phyloP scores from a whole-genome alignment of 1,140 invertebrate genomes.

The Sinonovacula constricta region DNA sequence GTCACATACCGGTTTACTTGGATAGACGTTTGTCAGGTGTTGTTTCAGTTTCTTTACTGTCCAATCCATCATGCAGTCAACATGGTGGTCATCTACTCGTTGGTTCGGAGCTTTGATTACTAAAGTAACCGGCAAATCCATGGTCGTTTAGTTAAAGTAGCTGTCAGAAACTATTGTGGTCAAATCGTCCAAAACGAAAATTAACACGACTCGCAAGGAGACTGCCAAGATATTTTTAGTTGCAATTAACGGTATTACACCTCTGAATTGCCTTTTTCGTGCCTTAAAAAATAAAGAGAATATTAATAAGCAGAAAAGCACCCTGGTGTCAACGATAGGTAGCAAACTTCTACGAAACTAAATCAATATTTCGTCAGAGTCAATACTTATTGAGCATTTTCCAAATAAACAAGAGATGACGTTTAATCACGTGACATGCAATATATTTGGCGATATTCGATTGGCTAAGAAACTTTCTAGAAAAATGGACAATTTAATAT shows the following conservation, averaged over 20 bases:
- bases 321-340: background rate
- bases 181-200: background rate
- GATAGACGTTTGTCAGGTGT: constrained; percentile 90
- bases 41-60: constrained; percentile 91
- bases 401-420: constrained; percentile 16
- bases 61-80: constrained; percentile 90
- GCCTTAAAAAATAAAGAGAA: background rate
- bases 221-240: background rate
- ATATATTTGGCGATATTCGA: constrained; percentile 27
- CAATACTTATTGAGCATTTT: background rate
- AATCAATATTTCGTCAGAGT: background rate
- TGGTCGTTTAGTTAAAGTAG: constrained; percentile 7
- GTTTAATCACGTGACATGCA: constrained; percentile 18
- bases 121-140: constrained; percentile 82
- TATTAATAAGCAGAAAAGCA: background rate
- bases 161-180: background rate
- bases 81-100: constrained; percentile 90
- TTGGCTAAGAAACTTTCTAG: constrained; percentile 15
- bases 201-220: background rate
- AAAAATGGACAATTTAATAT: too few relatives aligned
- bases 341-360: background rate
- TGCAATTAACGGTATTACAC: background rate
- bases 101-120: constrained; percentile 94
- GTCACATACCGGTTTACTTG: constrained; percentile 91
- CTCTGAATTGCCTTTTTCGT: background rate